Evolutionary conservation across 2,888 invertebrate genomes (phyloP).

Genomic region (Nephrocerus scutellatus): DNA sequence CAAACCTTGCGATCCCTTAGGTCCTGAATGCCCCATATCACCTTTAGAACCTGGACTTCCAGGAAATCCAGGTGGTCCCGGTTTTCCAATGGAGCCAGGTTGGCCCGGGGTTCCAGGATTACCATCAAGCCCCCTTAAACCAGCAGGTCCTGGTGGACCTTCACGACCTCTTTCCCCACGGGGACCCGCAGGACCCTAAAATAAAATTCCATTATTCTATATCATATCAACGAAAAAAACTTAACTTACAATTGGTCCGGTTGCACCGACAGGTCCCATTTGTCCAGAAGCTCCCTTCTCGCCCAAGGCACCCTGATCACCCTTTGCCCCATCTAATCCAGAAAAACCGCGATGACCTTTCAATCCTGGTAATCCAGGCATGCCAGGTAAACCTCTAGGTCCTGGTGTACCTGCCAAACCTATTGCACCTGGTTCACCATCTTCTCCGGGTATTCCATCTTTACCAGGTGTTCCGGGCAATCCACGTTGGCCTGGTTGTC

Average conservation of each 20-base stretch:
- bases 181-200: slow-evolving; percentile 68
- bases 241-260: slow-evolving; percentile 49
- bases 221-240: not conserved
- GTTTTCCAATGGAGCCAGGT: slow-evolving; percentile 69
- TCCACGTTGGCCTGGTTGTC: slow-evolving; percentile 68
- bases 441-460: slow-evolving; percentile 70
- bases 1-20: slow-evolving; percentile 73
- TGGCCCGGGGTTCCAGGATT: slow-evolving; percentile 62
- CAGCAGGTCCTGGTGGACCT: slow-evolving; percentile 70
- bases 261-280: slow-evolving; percentile 65
- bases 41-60: slow-evolving; percentile 74
- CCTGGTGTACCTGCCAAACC: slow-evolving; percentile 68
- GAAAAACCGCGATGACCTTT: slow-evolving; percentile 79
- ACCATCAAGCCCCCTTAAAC: slow-evolving; percentile 73
- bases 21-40: slow-evolving; percentile 65
- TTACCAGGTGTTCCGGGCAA: slow-evolving; percentile 63
- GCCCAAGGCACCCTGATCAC: slow-evolving; percentile 67
- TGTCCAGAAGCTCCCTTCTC: slow-evolving; percentile 69
- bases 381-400: slow-evolving; percentile 62
- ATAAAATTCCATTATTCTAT: slow-evolving; percentile 1
- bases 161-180: slow-evolving; percentile 80
- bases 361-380: slow-evolving; percentile 72
- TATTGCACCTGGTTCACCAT: slow-evolving; percentile 69
- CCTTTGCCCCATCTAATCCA: slow-evolving; percentile 74
- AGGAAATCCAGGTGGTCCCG: slow-evolving; percentile 78